A percentile compares a stretch with the other conserved stretches of the same genome.
Evolutionary conservation across 2,113 vertebrate species (phyloP).

Genomic region (Antechinus flavipes): DNA sequence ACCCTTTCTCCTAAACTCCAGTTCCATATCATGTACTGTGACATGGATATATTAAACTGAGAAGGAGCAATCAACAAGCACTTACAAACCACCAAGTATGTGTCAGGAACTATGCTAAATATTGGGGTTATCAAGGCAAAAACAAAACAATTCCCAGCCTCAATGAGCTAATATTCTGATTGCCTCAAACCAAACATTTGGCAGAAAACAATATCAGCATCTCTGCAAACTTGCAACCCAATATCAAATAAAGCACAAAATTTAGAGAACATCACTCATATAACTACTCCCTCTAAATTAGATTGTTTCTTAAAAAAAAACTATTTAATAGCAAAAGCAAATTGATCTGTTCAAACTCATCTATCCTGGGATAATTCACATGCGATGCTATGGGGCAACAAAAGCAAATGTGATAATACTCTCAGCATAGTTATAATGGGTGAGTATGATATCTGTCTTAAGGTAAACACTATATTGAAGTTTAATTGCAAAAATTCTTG

Average conservation of each 20-base stretch:
- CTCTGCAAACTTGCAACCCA: neutral
- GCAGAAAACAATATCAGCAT: neutral
- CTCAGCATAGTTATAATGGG: neutral
- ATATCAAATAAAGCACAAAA: neutral
- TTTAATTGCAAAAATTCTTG: neutral
- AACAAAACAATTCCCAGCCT: neutral
- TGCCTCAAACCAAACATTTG: neutral
- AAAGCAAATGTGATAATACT: neutral
- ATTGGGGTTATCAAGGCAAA: neutral
- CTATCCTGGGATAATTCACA: neutral
- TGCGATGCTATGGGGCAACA: neutral
- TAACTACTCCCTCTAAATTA: neutral
- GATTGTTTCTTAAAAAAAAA: neutral
- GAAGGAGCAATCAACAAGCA: neutral
- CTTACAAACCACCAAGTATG: neutral
- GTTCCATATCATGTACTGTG: neutral
- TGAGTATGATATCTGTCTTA: neutral
- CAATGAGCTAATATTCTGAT: neutral
- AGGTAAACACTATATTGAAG: neutral
- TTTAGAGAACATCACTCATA: neutral
- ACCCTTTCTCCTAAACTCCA: neutral
- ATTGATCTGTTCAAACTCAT: neutral
- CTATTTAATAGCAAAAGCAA: neutral
- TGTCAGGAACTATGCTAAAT: neutral
- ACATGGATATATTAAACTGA: neutral